Evolutionary conservation across 2,888 invertebrate genomes (phyloP).

Genomic region (Xanthostigma xanthostigma): DNA sequence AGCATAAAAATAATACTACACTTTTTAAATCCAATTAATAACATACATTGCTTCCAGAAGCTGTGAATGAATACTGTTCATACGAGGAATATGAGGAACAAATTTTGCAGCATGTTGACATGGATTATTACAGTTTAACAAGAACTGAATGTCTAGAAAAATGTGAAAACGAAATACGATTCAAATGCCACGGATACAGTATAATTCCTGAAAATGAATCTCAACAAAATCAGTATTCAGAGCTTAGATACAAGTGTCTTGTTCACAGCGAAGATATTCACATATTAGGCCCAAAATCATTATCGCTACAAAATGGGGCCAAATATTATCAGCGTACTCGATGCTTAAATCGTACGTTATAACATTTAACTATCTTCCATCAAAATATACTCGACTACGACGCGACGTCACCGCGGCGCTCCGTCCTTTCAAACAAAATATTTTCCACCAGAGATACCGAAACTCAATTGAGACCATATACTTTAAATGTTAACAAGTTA

Average conservation of each 20-base stretch:
- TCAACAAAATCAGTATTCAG: constrained; percentile 16
- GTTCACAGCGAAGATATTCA: constrained; percentile 71
- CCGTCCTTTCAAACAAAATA: too few relatives aligned
- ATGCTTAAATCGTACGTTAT: constrained; percentile 63
- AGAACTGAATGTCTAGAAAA: constrained; percentile 36
- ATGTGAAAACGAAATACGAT: constrained; percentile 47
- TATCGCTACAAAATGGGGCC: constrained; percentile 40
- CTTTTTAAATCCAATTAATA: too few relatives aligned
- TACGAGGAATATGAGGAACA: constrained; percentile 62
- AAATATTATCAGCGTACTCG: constrained; percentile 67
- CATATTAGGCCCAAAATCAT: constrained; percentile 58
- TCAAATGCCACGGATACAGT: constrained; percentile 60
- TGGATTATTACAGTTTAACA: constrained; percentile 31
- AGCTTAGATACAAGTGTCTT: constrained; percentile 34
- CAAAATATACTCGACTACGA: neutral
- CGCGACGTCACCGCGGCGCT: too few relatives aligned
- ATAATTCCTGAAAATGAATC: constrained; percentile 17
- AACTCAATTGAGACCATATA: too few relatives aligned
- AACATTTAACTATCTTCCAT: neutral
- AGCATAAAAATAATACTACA: too few relatives aligned
- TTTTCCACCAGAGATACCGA: too few relatives aligned
- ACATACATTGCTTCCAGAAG: constrained; percentile 24
- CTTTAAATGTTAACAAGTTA: neutral
- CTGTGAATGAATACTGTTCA: constrained; percentile 48
- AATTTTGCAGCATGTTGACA: constrained; percentile 47